A percentile compares a stretch with the other conserved stretches of the same genome.
Conservation (phyloP, 2,888 invertebrate species). For the Archips xylosteana region DNA sequence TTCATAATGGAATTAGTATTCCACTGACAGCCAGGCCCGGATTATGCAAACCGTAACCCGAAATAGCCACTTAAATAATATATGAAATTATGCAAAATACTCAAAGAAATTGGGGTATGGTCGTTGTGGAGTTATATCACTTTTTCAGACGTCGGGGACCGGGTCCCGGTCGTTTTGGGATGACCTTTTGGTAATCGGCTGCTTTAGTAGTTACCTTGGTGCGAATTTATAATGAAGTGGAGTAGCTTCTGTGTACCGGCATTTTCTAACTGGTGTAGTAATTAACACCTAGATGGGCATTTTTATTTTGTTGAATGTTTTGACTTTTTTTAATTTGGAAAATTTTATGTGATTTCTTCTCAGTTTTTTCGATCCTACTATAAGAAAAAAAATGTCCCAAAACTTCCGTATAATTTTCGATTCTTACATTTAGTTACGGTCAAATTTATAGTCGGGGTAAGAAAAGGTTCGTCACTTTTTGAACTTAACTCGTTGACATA, state of each 20-base stretch:
- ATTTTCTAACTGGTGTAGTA: too few relatives aligned
- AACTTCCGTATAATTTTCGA: too few relatives aligned
- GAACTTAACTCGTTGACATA: too few relatives aligned
- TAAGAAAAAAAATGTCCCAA: too few relatives aligned
- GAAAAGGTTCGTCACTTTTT: too few relatives aligned
- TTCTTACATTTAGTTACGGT: too few relatives aligned
- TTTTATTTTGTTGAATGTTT: too few relatives aligned
- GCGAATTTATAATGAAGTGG: constrained; percentile 16
- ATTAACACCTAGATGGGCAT: too few relatives aligned
- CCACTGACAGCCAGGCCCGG: constrained; percentile 43
- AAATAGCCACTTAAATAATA: constrained; percentile 60
- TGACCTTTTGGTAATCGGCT: constrained; percentile 12
- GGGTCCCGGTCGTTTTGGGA: constrained; percentile 14
- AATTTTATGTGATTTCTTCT: too few relatives aligned
- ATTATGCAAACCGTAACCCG: constrained; percentile 55
- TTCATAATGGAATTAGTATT: constrained; percentile 45
- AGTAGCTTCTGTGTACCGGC: neutral
- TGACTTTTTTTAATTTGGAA: too few relatives aligned
- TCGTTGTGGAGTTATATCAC: constrained; percentile 45
- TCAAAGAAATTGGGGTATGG: constrained; percentile 47
- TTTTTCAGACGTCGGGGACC: constrained; percentile 41
- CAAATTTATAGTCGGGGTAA: too few relatives aligned
- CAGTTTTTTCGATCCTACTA: too few relatives aligned
- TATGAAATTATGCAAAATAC: constrained; percentile 70
- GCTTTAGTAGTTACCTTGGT: constrained; percentile 21